Percentiles rank a stretch among this genome's conserved stretches.
phyloP scores from a whole-genome alignment of 1,140 invertebrate species.

The Bemisia tabaci region DNA sequence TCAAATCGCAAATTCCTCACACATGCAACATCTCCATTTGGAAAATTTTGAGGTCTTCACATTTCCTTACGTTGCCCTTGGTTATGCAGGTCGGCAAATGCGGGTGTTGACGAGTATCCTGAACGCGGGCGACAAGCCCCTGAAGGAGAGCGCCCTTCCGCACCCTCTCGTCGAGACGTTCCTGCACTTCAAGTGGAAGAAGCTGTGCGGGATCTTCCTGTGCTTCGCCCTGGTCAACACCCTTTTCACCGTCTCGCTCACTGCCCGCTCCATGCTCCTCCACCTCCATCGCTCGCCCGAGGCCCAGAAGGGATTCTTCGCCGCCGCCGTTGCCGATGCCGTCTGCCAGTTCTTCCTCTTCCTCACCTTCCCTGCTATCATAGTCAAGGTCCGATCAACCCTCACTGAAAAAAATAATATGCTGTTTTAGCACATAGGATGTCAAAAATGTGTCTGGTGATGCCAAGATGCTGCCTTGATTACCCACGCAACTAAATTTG shows the following conservation, averaged over 20 bases:
- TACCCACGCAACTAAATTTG: too few species aligned
- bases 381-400: conserved; percentile 5
- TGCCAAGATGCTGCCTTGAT: too few species aligned
- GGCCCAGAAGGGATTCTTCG: not conserved
- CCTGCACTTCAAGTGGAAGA: conserved; percentile 35
- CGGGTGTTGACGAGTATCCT: conserved; percentile 36
- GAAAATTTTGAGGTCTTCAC: too few species aligned
- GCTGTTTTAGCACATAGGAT: too few species aligned
- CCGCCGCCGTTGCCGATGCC: not conserved
- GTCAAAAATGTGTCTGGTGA: too few species aligned
- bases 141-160: conserved; percentile 33
- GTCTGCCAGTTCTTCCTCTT: conserved; percentile 8
- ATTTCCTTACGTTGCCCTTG: too few species aligned
- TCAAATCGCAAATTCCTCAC: too few species aligned
- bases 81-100: conserved; percentile 26
- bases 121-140: conserved; percentile 33
- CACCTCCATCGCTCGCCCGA: conserved; percentile 1
- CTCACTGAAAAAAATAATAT: too few species aligned
- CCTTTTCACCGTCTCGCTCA: conserved; percentile 29
- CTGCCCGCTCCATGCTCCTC: conserved; percentile 13
- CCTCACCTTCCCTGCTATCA: conserved; percentile 3
- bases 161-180: conserved; percentile 37
- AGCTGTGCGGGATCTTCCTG: conserved; percentile 31
- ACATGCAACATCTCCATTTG: too few species aligned
- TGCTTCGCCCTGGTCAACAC: conserved; percentile 30